phyloP scores from a whole-genome alignment of 1,140 invertebrate genomes.

The Drosophila trapezifrons region DNA sequence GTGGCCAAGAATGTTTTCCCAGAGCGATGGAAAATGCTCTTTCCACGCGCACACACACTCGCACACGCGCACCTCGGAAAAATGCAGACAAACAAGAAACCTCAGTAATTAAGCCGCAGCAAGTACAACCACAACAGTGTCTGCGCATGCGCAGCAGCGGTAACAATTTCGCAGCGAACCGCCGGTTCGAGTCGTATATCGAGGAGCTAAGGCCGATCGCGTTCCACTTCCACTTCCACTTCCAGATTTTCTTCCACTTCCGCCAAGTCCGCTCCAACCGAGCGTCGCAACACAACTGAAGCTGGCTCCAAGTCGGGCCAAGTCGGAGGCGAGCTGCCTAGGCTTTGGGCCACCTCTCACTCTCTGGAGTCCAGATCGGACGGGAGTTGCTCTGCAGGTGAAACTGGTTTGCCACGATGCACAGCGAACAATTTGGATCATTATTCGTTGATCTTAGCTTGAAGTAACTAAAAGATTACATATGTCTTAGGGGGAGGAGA shows the following conservation, averaged over 20 bases:
- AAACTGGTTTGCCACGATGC: slow-evolving; percentile 62
- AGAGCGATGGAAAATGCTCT: slow-evolving; percentile 55
- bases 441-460: background rate
- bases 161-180: slow-evolving; percentile 42
- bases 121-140: slow-evolving; percentile 38
- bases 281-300: slow-evolving; percentile 76
- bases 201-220: too few relatives aligned
- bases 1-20: slow-evolving; percentile 72
- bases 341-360: slow-evolving; percentile 36
- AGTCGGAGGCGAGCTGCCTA: slow-evolving; percentile 24
- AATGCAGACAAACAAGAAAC: slow-evolving; percentile 80
- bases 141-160: slow-evolving; percentile 65
- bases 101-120: slow-evolving; percentile 75
- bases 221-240: slow-evolving; percentile 29
- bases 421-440: slow-evolving; percentile 22
- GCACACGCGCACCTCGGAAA: slow-evolving; percentile 41
- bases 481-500: too few relatives aligned
- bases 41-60: slow-evolving; percentile 16
- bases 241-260: slow-evolving; percentile 19
- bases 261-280: slow-evolving; percentile 60
- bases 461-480: too few relatives aligned
- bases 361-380: slow-evolving; percentile 6
- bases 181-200: slow-evolving; percentile 23
- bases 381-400: slow-evolving; percentile 40
- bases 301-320: slow-evolving; percentile 28